Percentiles rank a stretch among this genome's conserved stretches.
These are phyloP conservation scores for Spodoptera exigua DNA, from an alignment of 2,888 invertebrate genomes.

Conservation along the genomic window DNA sequence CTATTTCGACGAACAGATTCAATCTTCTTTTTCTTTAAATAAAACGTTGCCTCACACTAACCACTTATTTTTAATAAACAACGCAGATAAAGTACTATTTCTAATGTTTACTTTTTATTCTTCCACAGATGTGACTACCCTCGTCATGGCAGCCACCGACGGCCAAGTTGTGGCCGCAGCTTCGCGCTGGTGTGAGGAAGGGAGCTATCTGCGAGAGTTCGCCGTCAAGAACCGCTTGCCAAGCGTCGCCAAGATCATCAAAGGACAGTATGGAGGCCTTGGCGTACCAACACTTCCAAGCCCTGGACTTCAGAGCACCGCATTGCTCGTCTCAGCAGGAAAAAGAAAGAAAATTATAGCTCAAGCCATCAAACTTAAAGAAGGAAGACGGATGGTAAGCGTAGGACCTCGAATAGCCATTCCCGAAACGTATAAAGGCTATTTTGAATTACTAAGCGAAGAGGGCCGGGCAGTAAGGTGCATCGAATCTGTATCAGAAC, in stretches of 20 bases:
- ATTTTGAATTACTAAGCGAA: conserved; percentile 97
- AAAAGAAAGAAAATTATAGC: conserved; percentile 96
- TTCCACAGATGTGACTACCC: conserved; percentile 87
- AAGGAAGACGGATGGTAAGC: conserved; percentile 94
- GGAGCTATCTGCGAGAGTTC: conserved; percentile 92
- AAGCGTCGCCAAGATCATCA: conserved; percentile 96
- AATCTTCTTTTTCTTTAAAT: too few species aligned
- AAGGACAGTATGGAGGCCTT: conserved; percentile 97
- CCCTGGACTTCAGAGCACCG: conserved; percentile 95
- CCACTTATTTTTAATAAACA: too few species aligned
- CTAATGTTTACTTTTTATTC: conserved; percentile 66
- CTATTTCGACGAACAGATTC: too few species aligned
- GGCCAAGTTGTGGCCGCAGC: conserved; percentile 97
- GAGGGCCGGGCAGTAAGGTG: conserved; percentile 97
- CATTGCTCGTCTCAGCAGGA: conserved; percentile 95
- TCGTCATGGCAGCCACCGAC: conserved; percentile 95
- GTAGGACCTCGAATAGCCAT: conserved; percentile 95
- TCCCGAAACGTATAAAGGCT: conserved; percentile 96
- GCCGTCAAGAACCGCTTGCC: conserved; percentile 93
- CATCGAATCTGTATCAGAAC: conserved; percentile 95
- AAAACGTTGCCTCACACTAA: too few species aligned
- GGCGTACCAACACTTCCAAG: conserved; percentile 96
- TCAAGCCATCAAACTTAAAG: conserved; percentile 96
- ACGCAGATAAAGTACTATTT: not conserved
- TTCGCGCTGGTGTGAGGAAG: conserved; percentile 93